Percentiles rank a stretch among this genome's conserved stretches.
These are phyloP conservation scores for Urocyon cinereoargenteus DNA, from an alignment of 2,797 vertebrate genomes.

Conservation along the genomic window DNA sequence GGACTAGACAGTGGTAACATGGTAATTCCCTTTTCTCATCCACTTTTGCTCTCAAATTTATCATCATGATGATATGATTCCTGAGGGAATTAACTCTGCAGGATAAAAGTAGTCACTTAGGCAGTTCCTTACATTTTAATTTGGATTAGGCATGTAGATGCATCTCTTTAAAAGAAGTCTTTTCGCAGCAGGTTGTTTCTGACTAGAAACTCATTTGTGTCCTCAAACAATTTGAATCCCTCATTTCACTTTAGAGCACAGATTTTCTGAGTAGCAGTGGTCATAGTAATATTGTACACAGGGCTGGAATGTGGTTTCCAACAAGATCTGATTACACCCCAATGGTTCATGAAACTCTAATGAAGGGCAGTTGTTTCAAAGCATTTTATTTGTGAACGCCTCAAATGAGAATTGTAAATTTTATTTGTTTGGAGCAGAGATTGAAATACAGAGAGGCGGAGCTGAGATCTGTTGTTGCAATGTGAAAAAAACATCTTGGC, in stretches of 20 bases:
- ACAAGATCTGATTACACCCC: not conserved
- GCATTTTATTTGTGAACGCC: slow-evolving; percentile 63
- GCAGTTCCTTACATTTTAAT: not conserved
- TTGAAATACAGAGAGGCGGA: not conserved
- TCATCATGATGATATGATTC: not conserved
- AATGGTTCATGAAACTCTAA: slow-evolving; percentile 64
- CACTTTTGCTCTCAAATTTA: slow-evolving; percentile 2
- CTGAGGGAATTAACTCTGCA: not conserved
- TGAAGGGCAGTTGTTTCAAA: slow-evolving; percentile 39
- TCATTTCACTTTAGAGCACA: slow-evolving; percentile 47
- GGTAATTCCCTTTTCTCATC: not conserved
- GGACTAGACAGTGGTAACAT: not conserved
- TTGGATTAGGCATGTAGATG: not conserved
- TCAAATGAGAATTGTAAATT: slow-evolving; percentile 74
- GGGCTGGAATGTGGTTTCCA: slow-evolving; percentile 25
- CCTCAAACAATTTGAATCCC: slow-evolving; percentile 34
- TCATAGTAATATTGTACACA: not conserved
- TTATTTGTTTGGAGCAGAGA: not conserved
- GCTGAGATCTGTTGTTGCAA: not conserved
- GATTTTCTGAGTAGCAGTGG: not conserved
- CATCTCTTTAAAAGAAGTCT: not conserved
- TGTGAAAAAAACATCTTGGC: not conserved
- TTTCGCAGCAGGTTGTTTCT: not conserved
- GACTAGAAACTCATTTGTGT: not conserved
- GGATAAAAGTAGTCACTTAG: slow-evolving; percentile 6